Base-by-base conservation (phyloP, 2,113 vertebrate species). In the Psilopsiagon aurifrons region DNA sequence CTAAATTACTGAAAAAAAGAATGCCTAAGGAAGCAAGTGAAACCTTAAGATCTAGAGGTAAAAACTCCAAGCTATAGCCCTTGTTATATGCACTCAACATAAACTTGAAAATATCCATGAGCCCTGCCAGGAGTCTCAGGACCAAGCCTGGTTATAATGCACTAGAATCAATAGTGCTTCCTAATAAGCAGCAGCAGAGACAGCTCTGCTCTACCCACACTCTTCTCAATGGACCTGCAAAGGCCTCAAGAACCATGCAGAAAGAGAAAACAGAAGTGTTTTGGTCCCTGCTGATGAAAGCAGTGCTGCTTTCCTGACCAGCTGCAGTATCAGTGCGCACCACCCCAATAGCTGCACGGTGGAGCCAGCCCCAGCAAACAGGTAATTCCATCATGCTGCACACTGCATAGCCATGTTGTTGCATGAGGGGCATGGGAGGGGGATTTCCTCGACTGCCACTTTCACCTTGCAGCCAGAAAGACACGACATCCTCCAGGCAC, bases 41-140 rank as follows among this genome's bases (percentile, higher is more conserved):
- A 69, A 49, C 17, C 44, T 39, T 1, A 9, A 87, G 62, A 19
- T 19, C 4, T 3, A 43, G 43, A 57, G 31, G 57, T 19, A 35
- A 73, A 41, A 46, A 9, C n/a, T 33, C 33, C 1, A 6, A 28
- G 60, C 35, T 60, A 10, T 5, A 27, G 31, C 49, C 10, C 27
- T 0, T 23, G 67, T 2, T 43, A 6, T 44, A 28, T 1, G 43
- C 23, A 7, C 62, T 46, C 77, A 11, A 4, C 11, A 17, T 3
- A 2, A 76, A 6, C 23, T 6, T 44, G 54, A 69, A n/a, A 74
- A 35, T 28, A 27, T 17, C 17, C 52, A 5, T 11, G n/a, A 67
- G 33, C 55, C 51, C 64, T 20, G 33, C 29, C 47, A 1, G 0
- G 64, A 54, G 31, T 6, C 11, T 3, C 22, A 22, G 78, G 15